Percentiles rank a stretch among this genome's conserved stretches.
phyloP scores from a whole-genome alignment of 2,797 vertebrate genomes.

The Myioborus melanocephalus region DNA sequence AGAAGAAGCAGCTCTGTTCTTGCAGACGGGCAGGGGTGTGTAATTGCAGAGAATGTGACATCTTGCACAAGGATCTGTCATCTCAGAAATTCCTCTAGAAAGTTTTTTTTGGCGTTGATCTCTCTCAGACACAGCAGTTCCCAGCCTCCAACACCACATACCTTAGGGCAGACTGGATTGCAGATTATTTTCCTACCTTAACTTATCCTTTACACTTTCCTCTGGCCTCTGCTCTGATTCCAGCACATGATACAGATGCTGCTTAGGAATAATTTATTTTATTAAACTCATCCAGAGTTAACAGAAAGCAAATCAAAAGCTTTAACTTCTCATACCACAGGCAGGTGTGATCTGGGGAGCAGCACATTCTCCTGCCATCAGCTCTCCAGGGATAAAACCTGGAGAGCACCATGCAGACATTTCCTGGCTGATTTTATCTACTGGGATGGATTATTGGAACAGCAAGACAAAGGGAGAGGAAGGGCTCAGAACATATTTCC shows the following conservation, averaged over 20 bases:
- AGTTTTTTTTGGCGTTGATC: background rate
- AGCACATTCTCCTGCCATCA: background rate
- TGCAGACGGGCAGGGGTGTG: background rate
- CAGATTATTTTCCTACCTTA: background rate
- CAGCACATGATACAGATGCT: background rate
- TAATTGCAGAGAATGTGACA: background rate
- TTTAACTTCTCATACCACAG: background rate
- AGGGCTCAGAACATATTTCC: background rate
- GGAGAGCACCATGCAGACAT: accelerated
- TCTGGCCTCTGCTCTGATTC: background rate
- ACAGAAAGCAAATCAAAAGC: background rate
- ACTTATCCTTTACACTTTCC: background rate
- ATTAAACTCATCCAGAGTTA: background rate
- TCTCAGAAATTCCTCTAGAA: background rate
- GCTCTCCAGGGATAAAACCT: background rate
- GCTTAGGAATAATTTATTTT: background rate
- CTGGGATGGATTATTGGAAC: background rate
- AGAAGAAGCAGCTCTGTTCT: background rate
- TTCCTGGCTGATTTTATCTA: background rate
- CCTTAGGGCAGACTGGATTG: background rate
- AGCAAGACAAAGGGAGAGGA: background rate
- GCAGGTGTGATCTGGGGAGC: background rate
- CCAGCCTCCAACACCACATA: background rate
- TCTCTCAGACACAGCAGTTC: background rate
- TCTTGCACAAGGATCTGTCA: background rate